A percentile compares a stretch with the other conserved stretches of the same genome.
These are phyloP conservation scores for Druceiella hillmani DNA, from an alignment of 2,888 invertebrate species.

Conservation along the genomic window DNA sequence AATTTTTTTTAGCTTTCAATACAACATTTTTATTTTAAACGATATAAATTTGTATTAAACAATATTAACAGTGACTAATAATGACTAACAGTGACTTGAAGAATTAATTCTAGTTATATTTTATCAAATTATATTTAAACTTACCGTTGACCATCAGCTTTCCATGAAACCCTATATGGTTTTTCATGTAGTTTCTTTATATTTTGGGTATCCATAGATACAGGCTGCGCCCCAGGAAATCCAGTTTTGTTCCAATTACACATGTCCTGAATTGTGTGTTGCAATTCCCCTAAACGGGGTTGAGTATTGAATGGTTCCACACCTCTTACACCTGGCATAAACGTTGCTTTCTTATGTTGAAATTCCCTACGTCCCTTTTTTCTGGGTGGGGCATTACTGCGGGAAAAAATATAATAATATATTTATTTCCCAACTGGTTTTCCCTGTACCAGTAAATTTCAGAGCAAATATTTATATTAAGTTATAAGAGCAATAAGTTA, in stretches of 20 bases:
- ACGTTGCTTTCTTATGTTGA: slow-evolving; percentile 59
- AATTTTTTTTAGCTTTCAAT: too few species aligned
- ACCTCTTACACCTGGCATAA: slow-evolving; percentile 84
- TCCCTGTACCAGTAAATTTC: too few species aligned
- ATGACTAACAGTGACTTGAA: too few species aligned
- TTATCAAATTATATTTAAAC: slow-evolving; percentile 16
- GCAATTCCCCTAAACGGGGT: slow-evolving; percentile 58
- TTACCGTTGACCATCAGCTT: slow-evolving; percentile 94
- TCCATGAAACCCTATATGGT: slow-evolving; percentile 97
- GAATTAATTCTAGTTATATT: too few species aligned
- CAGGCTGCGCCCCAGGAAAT: slow-evolving; percentile 96
- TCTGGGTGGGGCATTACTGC: slow-evolving; percentile 26
- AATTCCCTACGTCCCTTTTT: slow-evolving; percentile 49
- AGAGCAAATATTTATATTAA: too few species aligned
- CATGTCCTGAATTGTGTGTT: slow-evolving; percentile 63
- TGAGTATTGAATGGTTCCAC: slow-evolving; percentile 65
- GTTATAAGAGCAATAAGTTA: too few species aligned
- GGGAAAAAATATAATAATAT: too few species aligned
- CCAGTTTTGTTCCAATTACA: slow-evolving; percentile 75
- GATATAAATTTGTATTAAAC: too few species aligned
- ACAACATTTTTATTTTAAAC: too few species aligned
- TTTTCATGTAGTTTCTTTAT: slow-evolving; percentile 67
- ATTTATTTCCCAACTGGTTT: slow-evolving; percentile 1
- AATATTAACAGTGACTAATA: too few species aligned
- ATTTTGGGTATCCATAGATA: slow-evolving; percentile 89